Evolutionary conservation across 2,797 vertebrate genomes (phyloP).

Genomic region (Acanthis flammea): DNA sequence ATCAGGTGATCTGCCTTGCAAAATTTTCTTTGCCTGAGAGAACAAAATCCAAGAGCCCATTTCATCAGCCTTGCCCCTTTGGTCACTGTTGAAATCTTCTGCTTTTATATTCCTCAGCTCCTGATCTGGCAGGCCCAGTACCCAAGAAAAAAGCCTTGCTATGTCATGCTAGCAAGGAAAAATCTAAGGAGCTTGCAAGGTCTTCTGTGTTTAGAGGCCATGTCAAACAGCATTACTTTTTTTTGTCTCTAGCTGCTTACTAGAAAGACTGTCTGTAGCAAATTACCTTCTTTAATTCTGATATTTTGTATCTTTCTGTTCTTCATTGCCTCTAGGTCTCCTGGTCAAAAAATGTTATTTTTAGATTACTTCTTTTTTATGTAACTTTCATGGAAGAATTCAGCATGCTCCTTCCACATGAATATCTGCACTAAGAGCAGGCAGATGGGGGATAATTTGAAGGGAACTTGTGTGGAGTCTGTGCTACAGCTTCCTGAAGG

Average conservation of each 20-base stretch:
- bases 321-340: background rate
- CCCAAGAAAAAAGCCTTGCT: background rate
- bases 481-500: slow-evolving; percentile 1
- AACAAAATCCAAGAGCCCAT: slow-evolving; percentile 28
- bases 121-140: background rate
- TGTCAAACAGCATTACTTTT: background rate
- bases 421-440: background rate
- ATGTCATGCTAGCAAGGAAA: background rate
- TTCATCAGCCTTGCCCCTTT: slow-evolving; percentile 6
- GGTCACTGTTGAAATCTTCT: background rate
- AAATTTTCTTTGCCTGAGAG: slow-evolving; percentile 42
- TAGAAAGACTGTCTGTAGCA: background rate
- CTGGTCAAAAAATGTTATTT: background rate
- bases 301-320: background rate
- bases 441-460: slow-evolving; percentile 5
- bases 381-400: background rate
- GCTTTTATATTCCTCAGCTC: slow-evolving; percentile 9
- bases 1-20: slow-evolving; percentile 50
- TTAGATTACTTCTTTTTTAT: background rate
- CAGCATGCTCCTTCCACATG: background rate
- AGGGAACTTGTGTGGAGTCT: background rate
- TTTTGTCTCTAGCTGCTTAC: background rate
- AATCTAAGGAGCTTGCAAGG: background rate
- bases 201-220: background rate
- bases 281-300: background rate